phyloP scores from a whole-genome alignment of 2,888 invertebrate species.

The Phyllotreta striolata region DNA sequence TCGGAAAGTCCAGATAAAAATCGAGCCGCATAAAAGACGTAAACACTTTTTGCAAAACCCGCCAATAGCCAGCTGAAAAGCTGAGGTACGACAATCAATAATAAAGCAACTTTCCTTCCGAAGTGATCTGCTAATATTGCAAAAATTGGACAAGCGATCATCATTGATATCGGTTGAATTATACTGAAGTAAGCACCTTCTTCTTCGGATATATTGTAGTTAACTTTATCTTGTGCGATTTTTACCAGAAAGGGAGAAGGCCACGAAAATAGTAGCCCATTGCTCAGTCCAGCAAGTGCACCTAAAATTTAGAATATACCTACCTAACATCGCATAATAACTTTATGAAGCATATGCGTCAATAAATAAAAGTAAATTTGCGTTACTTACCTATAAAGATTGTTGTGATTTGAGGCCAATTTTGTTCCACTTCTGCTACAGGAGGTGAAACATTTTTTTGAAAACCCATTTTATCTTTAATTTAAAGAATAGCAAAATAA shows the following conservation, averaged over 20 bases:
- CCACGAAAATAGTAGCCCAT: conserved; percentile 49
- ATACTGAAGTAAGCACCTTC: conserved; percentile 54
- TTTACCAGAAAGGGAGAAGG: conserved; percentile 54
- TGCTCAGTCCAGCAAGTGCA: conserved; percentile 28
- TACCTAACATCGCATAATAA: too few relatives aligned
- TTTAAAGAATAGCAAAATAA: too few relatives aligned
- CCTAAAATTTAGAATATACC: too few relatives aligned
- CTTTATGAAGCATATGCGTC: too few relatives aligned
- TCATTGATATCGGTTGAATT: conserved; percentile 49
- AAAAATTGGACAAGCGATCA: conserved; percentile 46
- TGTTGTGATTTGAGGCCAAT: conserved; percentile 32
- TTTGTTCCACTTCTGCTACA: conserved; percentile 9
- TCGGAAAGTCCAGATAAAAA: conserved; percentile 49
- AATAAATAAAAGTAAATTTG: background rate
- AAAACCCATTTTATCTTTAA: background rate
- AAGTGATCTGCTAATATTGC: conserved; percentile 47
- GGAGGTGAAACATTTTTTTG: background rate
- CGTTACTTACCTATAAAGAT: conserved; percentile 27
- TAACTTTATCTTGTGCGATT: conserved; percentile 48
- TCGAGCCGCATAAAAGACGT: conserved; percentile 51
- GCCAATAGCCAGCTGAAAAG: conserved; percentile 46
- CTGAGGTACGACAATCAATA: conserved; percentile 49
- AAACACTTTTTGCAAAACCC: conserved; percentile 45
- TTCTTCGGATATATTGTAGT: conserved; percentile 50
- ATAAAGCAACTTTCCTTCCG: conserved; percentile 50